Evolutionary conservation across 2,113 vertebrate species (phyloP).

Genomic region (Pagrus major): DNA sequence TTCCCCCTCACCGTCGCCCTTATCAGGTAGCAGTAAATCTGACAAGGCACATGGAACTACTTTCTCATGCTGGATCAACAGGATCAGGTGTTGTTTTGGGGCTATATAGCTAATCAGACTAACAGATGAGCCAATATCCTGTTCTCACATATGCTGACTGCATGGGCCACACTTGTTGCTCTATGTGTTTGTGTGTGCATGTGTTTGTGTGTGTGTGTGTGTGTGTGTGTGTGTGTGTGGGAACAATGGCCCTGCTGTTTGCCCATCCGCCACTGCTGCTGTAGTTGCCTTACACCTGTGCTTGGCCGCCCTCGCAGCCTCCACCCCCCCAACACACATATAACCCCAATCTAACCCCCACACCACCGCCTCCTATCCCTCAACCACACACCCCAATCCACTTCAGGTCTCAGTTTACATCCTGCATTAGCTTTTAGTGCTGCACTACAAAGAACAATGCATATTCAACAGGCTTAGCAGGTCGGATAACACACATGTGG

Average conservation of each 20-base stretch:
- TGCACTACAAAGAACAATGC: constrained; percentile 73
- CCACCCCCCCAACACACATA: constrained; percentile 26
- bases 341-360: constrained; percentile 37
- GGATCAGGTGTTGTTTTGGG: constrained; percentile 52
- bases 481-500: constrained; percentile 45
- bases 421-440: constrained; percentile 64
- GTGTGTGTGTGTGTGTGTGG: constrained; percentile 27
- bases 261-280: constrained; percentile 54
- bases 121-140: constrained; percentile 70
- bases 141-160: constrained; percentile 69
- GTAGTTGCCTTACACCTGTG: constrained; percentile 84
- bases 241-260: constrained; percentile 84
- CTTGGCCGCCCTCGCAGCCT: constrained; percentile 67
- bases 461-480: constrained; percentile 69
- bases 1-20: constrained; percentile 7
- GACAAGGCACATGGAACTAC: constrained; percentile 44
- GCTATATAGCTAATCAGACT: constrained; percentile 58
- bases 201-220: too few relatives aligned
- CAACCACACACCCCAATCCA: constrained; percentile 56
- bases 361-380: neutral
- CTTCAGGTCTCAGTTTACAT: constrained; percentile 77
- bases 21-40: constrained; percentile 57
- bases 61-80: constrained; percentile 56
- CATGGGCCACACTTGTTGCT: constrained; percentile 67
- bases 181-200: constrained; percentile 32